Evolutionary conservation across 1,140 invertebrate species (phyloP).

Genomic region (Thalassaphorura encarpata): DNA sequence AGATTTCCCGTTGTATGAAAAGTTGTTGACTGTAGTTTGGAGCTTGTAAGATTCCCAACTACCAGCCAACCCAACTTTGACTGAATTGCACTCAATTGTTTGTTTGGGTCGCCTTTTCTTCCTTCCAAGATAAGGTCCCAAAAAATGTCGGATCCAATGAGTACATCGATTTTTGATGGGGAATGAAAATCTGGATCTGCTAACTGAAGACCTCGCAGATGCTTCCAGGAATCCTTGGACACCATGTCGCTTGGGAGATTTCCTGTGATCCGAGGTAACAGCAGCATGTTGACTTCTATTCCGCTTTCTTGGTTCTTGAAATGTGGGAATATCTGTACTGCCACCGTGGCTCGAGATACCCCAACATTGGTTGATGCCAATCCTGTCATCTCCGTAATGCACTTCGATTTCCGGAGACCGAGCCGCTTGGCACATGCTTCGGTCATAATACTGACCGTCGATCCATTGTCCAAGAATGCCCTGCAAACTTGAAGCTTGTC

Average conservation of each 20-base stretch:
- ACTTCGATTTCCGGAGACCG: no score
- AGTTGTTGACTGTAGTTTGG: no score
- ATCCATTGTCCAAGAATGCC: no score
- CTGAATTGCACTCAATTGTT: background rate
- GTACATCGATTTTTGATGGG: background rate
- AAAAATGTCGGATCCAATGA: background rate
- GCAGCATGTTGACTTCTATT: background rate
- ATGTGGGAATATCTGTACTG: no score
- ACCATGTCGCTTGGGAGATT: background rate
- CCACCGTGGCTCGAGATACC: no score
- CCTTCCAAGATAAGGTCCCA: background rate
- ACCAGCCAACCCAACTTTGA: slow-evolving; percentile 2
- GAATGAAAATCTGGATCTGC: background rate
- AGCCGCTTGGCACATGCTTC: no score
- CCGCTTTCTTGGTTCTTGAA: background rate
- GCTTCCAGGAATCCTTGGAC: background rate
- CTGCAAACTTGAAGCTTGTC: no score
- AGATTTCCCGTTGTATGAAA: no score
- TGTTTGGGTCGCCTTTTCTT: background rate
- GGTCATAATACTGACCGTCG: no score
- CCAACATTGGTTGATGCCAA: no score
- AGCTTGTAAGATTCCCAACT: slow-evolving; percentile 14
- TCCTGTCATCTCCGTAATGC: no score
- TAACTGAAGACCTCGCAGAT: background rate
- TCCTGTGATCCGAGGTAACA: background rate